A percentile compares a stretch with the other conserved stretches of the same genome.
These are phyloP conservation scores for Labeo rohita DNA, from an alignment of 2,113 vertebrate species.

Conservation along the genomic window DNA sequence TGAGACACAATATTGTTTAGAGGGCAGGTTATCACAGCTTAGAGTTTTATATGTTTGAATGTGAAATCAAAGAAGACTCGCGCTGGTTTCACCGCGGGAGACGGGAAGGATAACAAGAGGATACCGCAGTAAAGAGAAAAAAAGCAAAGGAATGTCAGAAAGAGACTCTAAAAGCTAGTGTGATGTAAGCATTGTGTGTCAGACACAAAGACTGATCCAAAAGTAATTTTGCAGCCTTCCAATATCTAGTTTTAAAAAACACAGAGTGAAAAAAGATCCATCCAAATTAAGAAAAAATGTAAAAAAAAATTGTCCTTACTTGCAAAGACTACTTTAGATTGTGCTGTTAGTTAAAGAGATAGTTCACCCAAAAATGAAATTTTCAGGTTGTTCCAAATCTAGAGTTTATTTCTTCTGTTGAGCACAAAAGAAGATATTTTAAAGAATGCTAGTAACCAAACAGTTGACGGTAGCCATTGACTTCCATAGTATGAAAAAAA, in stretches of 20 bases:
- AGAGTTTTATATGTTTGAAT: slow-evolving; percentile 20
- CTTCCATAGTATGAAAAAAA: not conserved
- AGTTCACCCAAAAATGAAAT: not conserved
- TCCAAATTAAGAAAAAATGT: not conserved
- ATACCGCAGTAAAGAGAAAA: not conserved
- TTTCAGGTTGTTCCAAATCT: not conserved
- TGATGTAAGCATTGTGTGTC: not conserved
- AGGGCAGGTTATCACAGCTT: slow-evolving; percentile 12
- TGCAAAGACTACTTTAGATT: not conserved
- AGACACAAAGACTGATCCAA: not conserved
- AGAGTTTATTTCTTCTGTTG: too few species aligned
- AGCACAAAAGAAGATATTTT: not conserved
- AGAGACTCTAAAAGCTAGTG: not conserved
- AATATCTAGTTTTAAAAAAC: not conserved
- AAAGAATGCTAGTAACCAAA: too few species aligned
- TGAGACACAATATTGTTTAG: slow-evolving; percentile 23
- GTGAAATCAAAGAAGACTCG: not conserved
- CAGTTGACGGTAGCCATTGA: not conserved
- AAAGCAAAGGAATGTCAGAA: not conserved
- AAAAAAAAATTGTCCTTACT: too few species aligned
- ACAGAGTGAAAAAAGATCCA: not conserved
- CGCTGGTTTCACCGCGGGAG: not conserved
- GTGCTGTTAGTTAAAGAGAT: not conserved
- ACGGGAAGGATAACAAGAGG: slow-evolving; percentile 19
- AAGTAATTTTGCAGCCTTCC: not conserved